Conservation (phyloP, 2,113 vertebrate species). For the Callorhinus ursinus region DNA sequence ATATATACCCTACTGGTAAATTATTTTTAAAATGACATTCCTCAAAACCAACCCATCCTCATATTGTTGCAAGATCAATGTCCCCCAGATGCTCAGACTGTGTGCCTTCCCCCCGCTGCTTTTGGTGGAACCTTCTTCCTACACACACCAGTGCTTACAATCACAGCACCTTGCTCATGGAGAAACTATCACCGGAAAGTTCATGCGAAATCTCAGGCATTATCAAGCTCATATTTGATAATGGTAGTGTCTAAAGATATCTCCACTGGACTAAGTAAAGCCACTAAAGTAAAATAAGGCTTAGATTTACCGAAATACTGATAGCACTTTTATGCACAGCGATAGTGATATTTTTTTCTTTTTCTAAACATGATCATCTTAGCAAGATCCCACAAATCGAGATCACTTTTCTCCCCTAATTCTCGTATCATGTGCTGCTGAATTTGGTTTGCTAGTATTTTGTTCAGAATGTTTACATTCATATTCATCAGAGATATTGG, state of each 20-base stretch:
- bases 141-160: neutral
- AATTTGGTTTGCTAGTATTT: neutral
- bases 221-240: neutral
- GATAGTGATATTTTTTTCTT: neutral
- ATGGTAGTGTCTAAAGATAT: neutral
- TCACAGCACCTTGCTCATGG: neutral
- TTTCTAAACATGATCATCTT: neutral
- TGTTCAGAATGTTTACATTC: neutral
- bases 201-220: neutral
- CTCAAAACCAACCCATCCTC: neutral
- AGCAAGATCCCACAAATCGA: neutral
- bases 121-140: neutral
- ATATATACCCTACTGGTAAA: neutral
- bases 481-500: neutral
- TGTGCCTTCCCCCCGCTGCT: neutral
- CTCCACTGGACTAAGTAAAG: neutral
- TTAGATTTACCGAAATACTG: neutral
- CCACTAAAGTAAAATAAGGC: neutral
- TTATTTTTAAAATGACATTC: neutral
- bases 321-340: neutral
- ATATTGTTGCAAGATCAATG: neutral
- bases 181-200: neutral
- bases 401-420: neutral
- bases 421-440: neutral
- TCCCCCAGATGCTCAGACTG: neutral